Evolutionary conservation across 2,797 vertebrate genomes (phyloP).

Genomic region (Garrulus glandarius): DNA sequence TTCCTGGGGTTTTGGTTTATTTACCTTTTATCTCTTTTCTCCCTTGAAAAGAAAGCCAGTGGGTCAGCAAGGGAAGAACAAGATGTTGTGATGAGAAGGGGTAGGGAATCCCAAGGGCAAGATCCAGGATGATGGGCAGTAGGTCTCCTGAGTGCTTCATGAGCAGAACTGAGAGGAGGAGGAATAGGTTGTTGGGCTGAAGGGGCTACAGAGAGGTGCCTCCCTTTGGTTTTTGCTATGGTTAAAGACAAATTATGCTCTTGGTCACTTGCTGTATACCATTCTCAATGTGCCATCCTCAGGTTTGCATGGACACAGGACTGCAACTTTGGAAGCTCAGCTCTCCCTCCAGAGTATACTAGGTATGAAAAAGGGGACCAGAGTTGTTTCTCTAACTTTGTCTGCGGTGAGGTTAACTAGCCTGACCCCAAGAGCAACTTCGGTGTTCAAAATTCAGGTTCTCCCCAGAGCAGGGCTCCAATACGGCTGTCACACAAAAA

Average conservation of each 20-base stretch:
- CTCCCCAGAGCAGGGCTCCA: not conserved
- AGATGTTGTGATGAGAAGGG: accelerated
- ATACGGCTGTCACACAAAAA: not conserved
- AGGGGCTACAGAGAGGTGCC: not conserved
- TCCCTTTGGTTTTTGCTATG: not conserved
- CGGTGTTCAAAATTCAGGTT: not conserved
- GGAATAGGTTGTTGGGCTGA: not conserved
- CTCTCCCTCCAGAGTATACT: not conserved
- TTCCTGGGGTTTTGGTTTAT: not conserved
- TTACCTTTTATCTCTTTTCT: not conserved
- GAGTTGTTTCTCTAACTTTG: not conserved
- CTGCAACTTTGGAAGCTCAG: not conserved
- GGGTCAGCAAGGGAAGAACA: not conserved
- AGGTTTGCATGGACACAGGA: not conserved
- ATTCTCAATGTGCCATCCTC: not conserved
- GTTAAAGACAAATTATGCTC: not conserved
- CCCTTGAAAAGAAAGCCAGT: not conserved
- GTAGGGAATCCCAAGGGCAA: not conserved
- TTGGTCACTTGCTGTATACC: not conserved
- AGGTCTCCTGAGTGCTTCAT: accelerated
- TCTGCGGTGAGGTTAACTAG: not conserved
- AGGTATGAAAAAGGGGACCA: not conserved
- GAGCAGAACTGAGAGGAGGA: not conserved
- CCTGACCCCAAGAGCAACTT: not conserved
- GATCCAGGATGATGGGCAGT: accelerated